Conservation (phyloP, 1,140 invertebrate genomes). For the Neuroterus valhalla region DNA sequence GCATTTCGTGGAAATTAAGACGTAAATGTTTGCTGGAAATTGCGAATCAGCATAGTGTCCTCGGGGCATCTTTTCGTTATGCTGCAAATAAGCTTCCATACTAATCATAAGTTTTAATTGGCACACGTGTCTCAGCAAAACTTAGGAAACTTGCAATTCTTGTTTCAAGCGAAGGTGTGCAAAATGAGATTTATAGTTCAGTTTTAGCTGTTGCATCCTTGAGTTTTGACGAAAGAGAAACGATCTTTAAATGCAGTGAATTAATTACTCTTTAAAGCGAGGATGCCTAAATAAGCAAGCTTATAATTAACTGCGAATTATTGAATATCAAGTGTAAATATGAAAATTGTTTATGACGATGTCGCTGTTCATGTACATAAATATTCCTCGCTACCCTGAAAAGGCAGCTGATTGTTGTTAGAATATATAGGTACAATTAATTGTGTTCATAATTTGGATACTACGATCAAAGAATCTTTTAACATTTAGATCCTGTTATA, state of each 20-base stretch:
- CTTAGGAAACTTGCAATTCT: background rate
- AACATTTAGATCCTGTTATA: constrained; percentile 47
- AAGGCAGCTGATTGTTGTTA: constrained; percentile 42
- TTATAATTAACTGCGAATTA: background rate
- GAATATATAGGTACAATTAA: constrained; percentile 53
- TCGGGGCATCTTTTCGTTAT: constrained; percentile 31
- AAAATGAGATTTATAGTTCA: background rate
- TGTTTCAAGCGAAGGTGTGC: background rate
- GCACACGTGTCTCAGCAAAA: constrained; percentile 46
- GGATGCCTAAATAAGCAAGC: background rate
- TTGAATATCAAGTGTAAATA: background rate
- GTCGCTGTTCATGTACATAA: background rate
- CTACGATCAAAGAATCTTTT: constrained; percentile 37
- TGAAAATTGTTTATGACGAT: background rate
- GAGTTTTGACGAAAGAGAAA: background rate
- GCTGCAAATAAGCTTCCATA: constrained; percentile 50
- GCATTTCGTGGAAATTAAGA: constrained; percentile 5
- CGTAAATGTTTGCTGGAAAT: background rate
- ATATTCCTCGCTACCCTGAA: background rate
- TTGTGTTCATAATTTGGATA: constrained; percentile 50
- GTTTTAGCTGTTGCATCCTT: background rate
- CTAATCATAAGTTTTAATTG: constrained; percentile 61
- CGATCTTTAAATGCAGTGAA: too few relatives aligned
- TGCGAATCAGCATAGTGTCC: constrained; percentile 28
- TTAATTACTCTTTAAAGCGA: too few relatives aligned